phyloP scores from a whole-genome alignment of 2,888 invertebrate genomes.

The Melitaea athalia region DNA sequence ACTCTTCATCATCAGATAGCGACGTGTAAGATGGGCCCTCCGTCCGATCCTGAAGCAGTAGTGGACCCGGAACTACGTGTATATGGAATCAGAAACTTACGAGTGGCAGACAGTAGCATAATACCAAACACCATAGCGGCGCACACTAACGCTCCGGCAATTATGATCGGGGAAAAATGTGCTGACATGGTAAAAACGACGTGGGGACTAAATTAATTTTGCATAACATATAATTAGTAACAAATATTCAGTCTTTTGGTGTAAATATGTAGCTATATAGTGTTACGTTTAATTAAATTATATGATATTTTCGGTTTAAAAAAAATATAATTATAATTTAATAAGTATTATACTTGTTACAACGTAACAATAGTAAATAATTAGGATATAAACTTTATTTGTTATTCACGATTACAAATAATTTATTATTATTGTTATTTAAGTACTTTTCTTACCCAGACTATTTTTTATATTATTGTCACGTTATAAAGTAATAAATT shows the following conservation, averaged over 20 bases:
- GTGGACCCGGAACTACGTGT: slow-evolving; percentile 85
- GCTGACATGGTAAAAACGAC: slow-evolving; percentile 83
- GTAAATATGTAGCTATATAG: too few species aligned
- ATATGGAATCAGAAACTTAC: slow-evolving; percentile 81
- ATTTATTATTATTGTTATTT: too few species aligned
- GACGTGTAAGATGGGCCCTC: slow-evolving; percentile 87
- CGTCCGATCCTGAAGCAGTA: slow-evolving; percentile 80
- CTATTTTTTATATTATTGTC: too few species aligned
- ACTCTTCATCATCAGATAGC: slow-evolving; percentile 87
- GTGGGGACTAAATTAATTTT: slow-evolving; percentile 61
- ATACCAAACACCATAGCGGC: slow-evolving; percentile 85
- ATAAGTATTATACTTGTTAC: too few species aligned
- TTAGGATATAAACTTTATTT: background rate
- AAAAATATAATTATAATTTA: too few species aligned
- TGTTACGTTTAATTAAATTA: too few species aligned
- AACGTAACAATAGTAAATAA: too few species aligned
- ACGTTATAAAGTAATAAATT: too few species aligned
- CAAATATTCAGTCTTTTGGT: too few species aligned
- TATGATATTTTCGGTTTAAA: too few species aligned
- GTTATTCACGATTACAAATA: background rate
- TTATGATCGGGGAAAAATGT: slow-evolving; percentile 89
- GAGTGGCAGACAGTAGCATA: slow-evolving; percentile 87
- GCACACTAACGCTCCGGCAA: slow-evolving; percentile 86
- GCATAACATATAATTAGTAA: background rate
- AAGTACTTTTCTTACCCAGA: too few species aligned